phyloP scores from a whole-genome alignment of 2,113 vertebrate species.

The Acrocephalus arundinaceus region DNA sequence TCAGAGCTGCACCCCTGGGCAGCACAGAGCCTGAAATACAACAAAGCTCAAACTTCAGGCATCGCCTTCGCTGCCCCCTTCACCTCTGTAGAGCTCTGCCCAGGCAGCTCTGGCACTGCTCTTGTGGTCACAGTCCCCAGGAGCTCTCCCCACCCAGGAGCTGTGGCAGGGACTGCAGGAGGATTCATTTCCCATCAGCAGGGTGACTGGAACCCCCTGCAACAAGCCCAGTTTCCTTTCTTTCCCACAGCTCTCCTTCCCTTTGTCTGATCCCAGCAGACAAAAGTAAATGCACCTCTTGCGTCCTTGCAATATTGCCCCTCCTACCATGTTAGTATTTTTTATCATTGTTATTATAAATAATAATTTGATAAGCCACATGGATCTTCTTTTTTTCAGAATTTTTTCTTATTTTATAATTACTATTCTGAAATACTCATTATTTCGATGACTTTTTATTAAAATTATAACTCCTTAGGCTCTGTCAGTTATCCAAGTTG shows the following conservation, averaged over 20 bases:
- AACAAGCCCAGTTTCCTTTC: fast-evolving
- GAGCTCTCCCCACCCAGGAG: neutral
- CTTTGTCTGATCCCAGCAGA: neutral
- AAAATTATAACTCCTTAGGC: neutral
- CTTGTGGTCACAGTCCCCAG: fast-evolving
- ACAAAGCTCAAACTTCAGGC: neutral
- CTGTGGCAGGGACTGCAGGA: neutral
- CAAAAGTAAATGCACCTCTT: neutral
- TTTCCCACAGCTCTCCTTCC: neutral
- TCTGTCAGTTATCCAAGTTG: neutral
- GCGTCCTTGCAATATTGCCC: neutral
- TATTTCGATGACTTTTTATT: neutral
- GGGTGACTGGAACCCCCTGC: fast-evolving
- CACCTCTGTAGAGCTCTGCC: neutral
- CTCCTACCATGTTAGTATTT: fast-evolving
- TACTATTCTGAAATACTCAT: neutral
- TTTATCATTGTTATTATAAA: neutral
- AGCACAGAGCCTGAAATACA: neutral
- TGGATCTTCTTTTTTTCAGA: neutral
- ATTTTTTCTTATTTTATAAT: neutral
- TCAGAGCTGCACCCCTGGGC: neutral
- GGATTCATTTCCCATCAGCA: no score
- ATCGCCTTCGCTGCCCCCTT: neutral
- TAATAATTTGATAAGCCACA: neutral
- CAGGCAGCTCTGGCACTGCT: neutral